A percentile compares a stretch with the other conserved stretches of the same genome.
Evolutionary conservation across 2,888 invertebrate genomes (phyloP).

Genomic region (Tetramorium bicarinatum): DNA sequence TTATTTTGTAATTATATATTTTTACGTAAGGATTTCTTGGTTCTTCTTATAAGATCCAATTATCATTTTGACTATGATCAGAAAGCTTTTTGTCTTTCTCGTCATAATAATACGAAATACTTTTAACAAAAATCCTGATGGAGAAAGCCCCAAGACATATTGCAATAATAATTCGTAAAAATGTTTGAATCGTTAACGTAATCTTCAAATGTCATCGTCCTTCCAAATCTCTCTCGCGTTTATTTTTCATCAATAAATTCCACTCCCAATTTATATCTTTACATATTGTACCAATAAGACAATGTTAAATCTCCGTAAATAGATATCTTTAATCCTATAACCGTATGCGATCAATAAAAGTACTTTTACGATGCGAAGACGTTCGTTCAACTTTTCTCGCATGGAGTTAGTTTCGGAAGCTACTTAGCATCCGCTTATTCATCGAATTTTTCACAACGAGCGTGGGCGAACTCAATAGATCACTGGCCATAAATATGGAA

Average conservation of each 20-base stretch:
- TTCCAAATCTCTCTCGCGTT: background rate
- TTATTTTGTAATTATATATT: background rate
- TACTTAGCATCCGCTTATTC: constrained; percentile 75
- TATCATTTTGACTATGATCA: background rate
- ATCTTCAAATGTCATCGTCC: background rate
- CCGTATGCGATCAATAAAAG: constrained; percentile 14
- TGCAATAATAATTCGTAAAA: constrained; percentile 8
- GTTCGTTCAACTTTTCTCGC: constrained; percentile 40
- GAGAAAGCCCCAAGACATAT: background rate
- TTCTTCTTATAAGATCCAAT: background rate
- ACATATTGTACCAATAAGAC: background rate
- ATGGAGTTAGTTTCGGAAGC: constrained; percentile 69
- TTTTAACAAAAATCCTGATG: background rate
- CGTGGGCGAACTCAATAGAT: constrained; percentile 71
- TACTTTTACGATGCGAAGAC: constrained; percentile 6
- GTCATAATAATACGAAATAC: background rate
- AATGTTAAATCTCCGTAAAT: constrained; percentile 28
- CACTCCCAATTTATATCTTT: background rate
- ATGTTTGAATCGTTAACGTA: background rate
- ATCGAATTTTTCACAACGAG: constrained; percentile 70
- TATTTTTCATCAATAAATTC: background rate
- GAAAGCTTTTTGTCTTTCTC: background rate
- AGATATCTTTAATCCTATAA: constrained; percentile 7
- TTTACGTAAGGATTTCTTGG: background rate
- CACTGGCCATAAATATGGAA: constrained; percentile 75